A percentile compares a stretch with the other conserved stretches of the same genome.
Evolutionary conservation across 2,888 invertebrate genomes (phyloP).

Genomic region (Nasonovia ribisnigri): DNA sequence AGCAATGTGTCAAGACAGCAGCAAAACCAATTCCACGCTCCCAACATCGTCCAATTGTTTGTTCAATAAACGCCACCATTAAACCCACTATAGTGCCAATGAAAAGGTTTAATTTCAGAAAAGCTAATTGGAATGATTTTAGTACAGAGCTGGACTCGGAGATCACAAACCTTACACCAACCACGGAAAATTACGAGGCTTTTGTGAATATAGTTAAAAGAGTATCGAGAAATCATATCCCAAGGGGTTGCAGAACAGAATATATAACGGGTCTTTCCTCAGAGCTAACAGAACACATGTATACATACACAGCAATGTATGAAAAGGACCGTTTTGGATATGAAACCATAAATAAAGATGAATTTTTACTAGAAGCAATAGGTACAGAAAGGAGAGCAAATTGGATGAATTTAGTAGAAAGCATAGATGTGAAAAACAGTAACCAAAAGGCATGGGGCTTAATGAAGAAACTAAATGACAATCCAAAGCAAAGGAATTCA

Average conservation of each 20-base stretch:
- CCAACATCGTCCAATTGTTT: no score
- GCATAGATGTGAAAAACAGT: constrained; percentile 35
- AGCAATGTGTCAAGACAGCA: no score
- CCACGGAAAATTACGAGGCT: constrained; percentile 1
- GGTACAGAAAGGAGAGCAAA: constrained; percentile 24
- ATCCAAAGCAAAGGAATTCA: constrained; percentile 14
- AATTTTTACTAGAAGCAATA: constrained; percentile 15
- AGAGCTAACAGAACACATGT: constrained; percentile 22
- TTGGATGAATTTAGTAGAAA: constrained; percentile 36
- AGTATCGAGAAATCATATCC: no score
- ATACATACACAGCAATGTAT: constrained; percentile 16
- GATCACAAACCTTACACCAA: neutral
- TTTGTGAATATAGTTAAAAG: constrained; percentile 23
- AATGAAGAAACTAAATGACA: constrained; percentile 38
- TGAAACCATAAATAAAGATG: constrained; percentile 11
- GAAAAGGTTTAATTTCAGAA: no score
- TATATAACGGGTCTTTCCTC: constrained; percentile 23
- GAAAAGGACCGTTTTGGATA: constrained; percentile 13
- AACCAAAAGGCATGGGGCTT: neutral
- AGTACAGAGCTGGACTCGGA: no score
- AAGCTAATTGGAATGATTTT: no score
- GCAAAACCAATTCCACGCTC: no score
- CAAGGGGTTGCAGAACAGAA: constrained; percentile 5
- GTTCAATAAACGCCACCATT: no score
- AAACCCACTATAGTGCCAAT: no score